Evolutionary conservation across 2,888 invertebrate genomes (phyloP).

Genomic region (Lasioglossum villosulum): DNA sequence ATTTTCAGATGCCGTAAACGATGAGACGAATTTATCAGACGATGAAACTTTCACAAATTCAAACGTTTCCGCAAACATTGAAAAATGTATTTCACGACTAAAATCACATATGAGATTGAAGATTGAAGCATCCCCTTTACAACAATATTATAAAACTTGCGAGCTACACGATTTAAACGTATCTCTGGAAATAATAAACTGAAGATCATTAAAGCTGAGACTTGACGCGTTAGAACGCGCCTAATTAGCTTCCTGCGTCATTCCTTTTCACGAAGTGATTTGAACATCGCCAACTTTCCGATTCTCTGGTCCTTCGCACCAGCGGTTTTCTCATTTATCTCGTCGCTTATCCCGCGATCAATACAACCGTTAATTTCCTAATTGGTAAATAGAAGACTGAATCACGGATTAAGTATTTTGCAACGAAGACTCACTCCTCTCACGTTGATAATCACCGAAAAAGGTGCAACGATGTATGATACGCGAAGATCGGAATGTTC

Average conservation of each 20-base stretch:
- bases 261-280: neutral
- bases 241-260: neutral
- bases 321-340: neutral
- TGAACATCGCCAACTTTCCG: neutral
- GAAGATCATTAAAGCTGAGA: no score
- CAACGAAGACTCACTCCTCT: constrained; percentile 14
- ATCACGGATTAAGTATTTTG: neutral
- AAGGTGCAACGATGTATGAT: neutral
- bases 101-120: neutral
- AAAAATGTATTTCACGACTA: neutral
- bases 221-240: no score
- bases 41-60: neutral
- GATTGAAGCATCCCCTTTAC: neutral
- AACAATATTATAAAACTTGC: neutral
- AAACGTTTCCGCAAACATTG: neutral
- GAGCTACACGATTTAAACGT: neutral
- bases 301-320: neutral
- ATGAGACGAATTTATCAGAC: neutral
- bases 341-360: neutral
- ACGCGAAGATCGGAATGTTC: neutral
- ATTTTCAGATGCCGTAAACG: neutral
- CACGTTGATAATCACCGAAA: constrained; percentile 12
- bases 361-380: neutral
- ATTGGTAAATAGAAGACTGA: neutral
- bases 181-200: no score